Conservation (phyloP, 2,888 invertebrate species). For the Antheraea assamensis region DNA sequence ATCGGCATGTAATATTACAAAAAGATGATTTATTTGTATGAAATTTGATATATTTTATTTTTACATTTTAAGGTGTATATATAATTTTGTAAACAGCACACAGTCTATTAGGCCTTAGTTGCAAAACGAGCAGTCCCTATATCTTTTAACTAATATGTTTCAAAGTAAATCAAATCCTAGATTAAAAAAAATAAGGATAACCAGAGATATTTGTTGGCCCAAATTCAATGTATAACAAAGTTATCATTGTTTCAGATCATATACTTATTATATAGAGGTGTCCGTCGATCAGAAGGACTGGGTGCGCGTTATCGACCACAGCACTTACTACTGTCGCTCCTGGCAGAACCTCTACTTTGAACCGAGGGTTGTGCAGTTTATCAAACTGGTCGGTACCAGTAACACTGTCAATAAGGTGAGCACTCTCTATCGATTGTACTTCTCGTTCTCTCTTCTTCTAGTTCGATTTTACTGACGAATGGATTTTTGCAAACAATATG, state of each 20-base stretch:
- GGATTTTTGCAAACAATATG: neutral
- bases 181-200: too few relatives aligned
- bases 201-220: too few relatives aligned
- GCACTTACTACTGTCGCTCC: slow-evolving; percentile 95
- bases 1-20: too few relatives aligned
- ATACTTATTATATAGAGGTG: slow-evolving; percentile 95
- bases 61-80: too few relatives aligned
- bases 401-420: slow-evolving; percentile 95
- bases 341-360: slow-evolving; percentile 98
- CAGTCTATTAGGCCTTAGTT: too few relatives aligned
- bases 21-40: too few relatives aligned
- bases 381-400: slow-evolving; percentile 93
- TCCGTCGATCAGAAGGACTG: slow-evolving; percentile 98
- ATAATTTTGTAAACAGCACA: too few relatives aligned
- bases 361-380: slow-evolving; percentile 92
- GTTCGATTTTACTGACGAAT: neutral
- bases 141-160: too few relatives aligned
- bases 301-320: slow-evolving; percentile 96
- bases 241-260: slow-evolving; percentile 82
- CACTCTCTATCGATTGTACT: neutral
- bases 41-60: too few relatives aligned
- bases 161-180: too few relatives aligned
- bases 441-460: neutral
- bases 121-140: too few relatives aligned
- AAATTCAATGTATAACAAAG: neutral